These are phyloP conservation scores for Onthophagus sagittarius DNA, from an alignment of 2,888 invertebrate genomes.

Conservation along the genomic window DNA sequence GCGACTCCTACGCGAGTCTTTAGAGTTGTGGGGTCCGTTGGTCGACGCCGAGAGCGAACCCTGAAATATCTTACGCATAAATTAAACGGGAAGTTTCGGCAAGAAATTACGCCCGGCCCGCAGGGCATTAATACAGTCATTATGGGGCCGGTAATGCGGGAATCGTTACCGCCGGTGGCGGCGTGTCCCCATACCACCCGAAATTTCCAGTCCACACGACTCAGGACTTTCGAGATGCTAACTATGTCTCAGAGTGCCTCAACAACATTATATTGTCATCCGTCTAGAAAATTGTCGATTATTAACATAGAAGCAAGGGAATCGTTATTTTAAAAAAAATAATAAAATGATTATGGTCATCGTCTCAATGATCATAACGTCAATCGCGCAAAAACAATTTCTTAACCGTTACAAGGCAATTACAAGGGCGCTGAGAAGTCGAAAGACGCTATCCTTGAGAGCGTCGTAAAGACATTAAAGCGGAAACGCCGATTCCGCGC, in stretches of 20 bases:
- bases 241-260: not conserved
- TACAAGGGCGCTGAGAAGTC: not conserved
- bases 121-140: slow-evolving; percentile 46
- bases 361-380: not conserved
- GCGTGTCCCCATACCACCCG: slow-evolving; percentile 20
- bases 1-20: slow-evolving; percentile 11
- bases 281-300: not conserved
- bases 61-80: slow-evolving; percentile 41
- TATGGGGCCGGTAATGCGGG: slow-evolving; percentile 38
- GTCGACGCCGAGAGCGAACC: not conserved
- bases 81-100: slow-evolving; percentile 46
- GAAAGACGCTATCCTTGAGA: slow-evolving; percentile 1
- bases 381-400: not conserved
- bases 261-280: not conserved
- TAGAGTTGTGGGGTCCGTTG: not conserved
- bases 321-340: not conserved
- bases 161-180: slow-evolving; percentile 31
- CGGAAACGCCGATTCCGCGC: slow-evolving; percentile 6
- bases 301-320: too few relatives aligned
- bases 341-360: not conserved
- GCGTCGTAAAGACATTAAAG: slow-evolving; percentile 3
- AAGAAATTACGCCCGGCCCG: slow-evolving; percentile 45
- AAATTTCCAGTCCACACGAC: not conserved
- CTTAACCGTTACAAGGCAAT: not conserved
- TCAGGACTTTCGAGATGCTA: not conserved